These are phyloP conservation scores for Brachypteracias leptosomus DNA, from an alignment of 2,113 vertebrate genomes.

Conservation along the genomic window DNA sequence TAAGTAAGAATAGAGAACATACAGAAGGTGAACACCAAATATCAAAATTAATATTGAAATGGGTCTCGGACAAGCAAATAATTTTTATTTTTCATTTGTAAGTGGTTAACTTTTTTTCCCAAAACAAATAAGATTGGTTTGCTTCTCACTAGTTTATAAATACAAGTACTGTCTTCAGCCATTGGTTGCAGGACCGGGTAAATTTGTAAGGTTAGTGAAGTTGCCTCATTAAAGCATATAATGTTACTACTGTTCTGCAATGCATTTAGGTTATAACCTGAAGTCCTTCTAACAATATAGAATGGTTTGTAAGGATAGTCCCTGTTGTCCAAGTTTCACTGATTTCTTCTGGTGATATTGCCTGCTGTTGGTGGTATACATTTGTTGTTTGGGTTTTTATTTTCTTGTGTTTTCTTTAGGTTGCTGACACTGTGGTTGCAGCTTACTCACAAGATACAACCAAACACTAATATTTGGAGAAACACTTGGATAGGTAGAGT, in stretches of 20 bases:
- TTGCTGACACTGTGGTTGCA: conserved; percentile 20
- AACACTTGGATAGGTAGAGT: not conserved
- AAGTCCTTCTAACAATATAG: not conserved
- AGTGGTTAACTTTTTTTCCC: not conserved
- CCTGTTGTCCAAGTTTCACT: not conserved
- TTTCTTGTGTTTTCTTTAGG: conserved; percentile 38
- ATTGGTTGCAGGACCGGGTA: not conserved
- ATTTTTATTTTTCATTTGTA: not conserved
- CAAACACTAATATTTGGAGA: conserved; percentile 36
- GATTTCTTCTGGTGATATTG: not conserved
- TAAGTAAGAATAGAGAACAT: not conserved
- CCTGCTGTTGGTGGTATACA: not conserved
- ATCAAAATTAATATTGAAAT: not conserved
- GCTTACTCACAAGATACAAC: not conserved
- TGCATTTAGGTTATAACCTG: not conserved
- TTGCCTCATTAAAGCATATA: not conserved
- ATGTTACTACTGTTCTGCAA: not conserved
- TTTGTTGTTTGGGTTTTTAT: not conserved
- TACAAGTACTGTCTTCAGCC: not conserved
- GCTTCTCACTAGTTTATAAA: not conserved
- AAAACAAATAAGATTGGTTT: not conserved
- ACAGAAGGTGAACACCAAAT: not conserved
- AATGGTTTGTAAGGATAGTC: not conserved
- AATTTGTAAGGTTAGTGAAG: not conserved
- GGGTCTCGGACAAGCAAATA: not conserved